phyloP scores from a whole-genome alignment of 1,140 invertebrate species.

The Drosophila leontia region DNA sequence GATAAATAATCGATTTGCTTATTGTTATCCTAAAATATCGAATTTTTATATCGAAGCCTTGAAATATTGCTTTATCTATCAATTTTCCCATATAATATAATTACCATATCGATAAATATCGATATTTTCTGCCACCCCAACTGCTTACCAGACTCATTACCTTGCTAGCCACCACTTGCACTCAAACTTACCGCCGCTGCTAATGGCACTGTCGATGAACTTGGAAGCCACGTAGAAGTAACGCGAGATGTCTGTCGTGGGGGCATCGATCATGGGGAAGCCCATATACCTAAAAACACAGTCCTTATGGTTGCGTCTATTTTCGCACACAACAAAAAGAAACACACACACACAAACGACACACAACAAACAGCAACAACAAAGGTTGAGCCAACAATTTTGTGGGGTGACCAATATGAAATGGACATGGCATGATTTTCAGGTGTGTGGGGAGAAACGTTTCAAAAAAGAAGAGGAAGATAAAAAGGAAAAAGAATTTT shows the following conservation, averaged over 20 bases:
- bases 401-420: slow-evolving; percentile 6
- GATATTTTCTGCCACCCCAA: not conserved
- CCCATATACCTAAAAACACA: slow-evolving; percentile 89
- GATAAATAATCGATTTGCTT: not conserved
- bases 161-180: not conserved
- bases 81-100: not conserved
- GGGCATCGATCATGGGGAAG: slow-evolving; percentile 91
- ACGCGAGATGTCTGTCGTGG: slow-evolving; percentile 90
- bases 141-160: slow-evolving; percentile 13
- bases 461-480: slow-evolving; percentile 13
- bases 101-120: not conserved
- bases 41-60: not conserved
- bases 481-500: slow-evolving; percentile 20
- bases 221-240: slow-evolving; percentile 92
- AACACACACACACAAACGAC: slow-evolving; percentile 7
- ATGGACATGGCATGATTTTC: slow-evolving; percentile 34
- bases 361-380: slow-evolving; percentile 53
- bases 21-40: not conserved
- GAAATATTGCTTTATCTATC: not conserved
- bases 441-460: slow-evolving; percentile 14
- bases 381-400: slow-evolving; percentile 38
- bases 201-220: slow-evolving; percentile 92
- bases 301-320: slow-evolving; percentile 82
- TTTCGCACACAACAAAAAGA: slow-evolving; percentile 13
- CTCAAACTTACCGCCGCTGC: slow-evolving; percentile 87